Conservation (phyloP, 64 coral and sea anemone species). For the Catalaphyllia jardinei region DNA sequence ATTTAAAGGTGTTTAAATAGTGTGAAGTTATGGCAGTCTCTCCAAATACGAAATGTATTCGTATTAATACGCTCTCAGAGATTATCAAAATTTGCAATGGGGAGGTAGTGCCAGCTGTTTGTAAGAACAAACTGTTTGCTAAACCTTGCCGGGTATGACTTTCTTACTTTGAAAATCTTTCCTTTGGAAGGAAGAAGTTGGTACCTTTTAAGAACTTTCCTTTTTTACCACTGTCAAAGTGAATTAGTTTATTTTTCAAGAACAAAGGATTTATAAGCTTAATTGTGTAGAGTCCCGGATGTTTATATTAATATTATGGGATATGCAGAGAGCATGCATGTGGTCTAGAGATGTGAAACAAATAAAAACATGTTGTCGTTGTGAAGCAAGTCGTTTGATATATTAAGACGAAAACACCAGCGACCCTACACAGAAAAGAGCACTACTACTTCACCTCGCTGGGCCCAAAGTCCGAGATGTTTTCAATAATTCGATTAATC, state of each 20-base stretch:
- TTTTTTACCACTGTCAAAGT: not conserved
- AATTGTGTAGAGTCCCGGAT: not conserved
- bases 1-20: constrained; percentile 13
- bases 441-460: too few relatives aligned
- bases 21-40: constrained; percentile 25
- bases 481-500: constrained; percentile 1
- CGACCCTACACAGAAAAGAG: too few relatives aligned
- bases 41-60: constrained; percentile 3
- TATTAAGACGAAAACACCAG: too few relatives aligned
- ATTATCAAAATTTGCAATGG: not conserved
- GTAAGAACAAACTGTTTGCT: not conserved
- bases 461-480: too few relatives aligned
- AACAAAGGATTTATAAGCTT: not conserved
- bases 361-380: too few relatives aligned
- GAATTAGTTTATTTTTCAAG: constrained; percentile 3
- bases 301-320: too few relatives aligned
- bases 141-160: not conserved
- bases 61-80: not conserved
- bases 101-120: not conserved
- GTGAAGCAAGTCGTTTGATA: too few relatives aligned
- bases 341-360: too few relatives aligned
- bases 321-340: too few relatives aligned
- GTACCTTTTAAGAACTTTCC: constrained; percentile 16
- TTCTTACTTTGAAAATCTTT: not conserved
- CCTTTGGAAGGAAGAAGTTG: constrained; percentile 10